Evolutionary conservation across 2,113 vertebrate genomes (phyloP).

Genomic region (Mesitornis unicolor): DNA sequence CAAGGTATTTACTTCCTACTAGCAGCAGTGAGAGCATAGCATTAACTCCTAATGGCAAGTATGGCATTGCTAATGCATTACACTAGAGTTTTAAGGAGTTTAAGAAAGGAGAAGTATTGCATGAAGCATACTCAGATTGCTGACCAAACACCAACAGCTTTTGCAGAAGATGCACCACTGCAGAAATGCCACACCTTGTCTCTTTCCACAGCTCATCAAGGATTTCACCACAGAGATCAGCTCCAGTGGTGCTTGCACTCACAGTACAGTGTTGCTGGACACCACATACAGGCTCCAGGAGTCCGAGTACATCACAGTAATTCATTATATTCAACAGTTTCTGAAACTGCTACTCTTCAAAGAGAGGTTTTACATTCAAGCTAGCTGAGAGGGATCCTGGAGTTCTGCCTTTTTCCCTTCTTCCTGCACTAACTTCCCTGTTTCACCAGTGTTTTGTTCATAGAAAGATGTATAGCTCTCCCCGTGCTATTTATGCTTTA

Average conservation of each 20-base stretch:
- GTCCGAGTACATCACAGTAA: neutral
- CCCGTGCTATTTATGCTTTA: neutral
- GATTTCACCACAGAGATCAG: neutral
- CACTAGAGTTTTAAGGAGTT: neutral
- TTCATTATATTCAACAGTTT: neutral
- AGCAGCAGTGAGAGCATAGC: neutral
- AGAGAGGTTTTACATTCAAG: neutral
- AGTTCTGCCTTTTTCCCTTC: neutral
- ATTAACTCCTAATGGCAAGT: neutral
- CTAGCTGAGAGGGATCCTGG: neutral
- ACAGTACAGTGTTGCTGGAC: neutral
- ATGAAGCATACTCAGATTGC: neutral
- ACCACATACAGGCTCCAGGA: neutral
- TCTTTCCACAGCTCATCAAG: neutral
- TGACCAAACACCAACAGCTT: neutral
- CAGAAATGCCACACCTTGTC: neutral
- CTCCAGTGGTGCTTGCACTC: neutral
- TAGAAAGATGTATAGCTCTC: neutral
- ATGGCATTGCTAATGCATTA: neutral
- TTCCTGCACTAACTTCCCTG: neutral
- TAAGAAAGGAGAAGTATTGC: neutral
- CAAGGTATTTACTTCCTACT: neutral
- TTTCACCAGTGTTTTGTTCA: neutral
- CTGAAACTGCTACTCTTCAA: rapidly evolving
- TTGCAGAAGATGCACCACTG: neutral